These are phyloP conservation scores for Lasioglossum villosulum DNA, from an alignment of 2,888 invertebrate genomes.

Conservation along the genomic window DNA sequence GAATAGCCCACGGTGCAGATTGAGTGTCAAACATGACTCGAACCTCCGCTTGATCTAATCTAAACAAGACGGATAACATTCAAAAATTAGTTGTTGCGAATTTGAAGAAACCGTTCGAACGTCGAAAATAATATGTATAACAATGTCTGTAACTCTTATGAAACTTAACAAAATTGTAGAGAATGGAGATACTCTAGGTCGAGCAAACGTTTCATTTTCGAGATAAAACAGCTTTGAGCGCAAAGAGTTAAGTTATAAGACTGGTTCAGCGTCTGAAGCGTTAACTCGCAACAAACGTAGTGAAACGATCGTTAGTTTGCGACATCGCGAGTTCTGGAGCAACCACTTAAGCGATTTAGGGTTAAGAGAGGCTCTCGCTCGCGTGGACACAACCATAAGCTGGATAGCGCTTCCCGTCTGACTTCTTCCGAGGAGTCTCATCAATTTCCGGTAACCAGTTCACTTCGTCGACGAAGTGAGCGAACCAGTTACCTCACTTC, in stretches of 20 bases:
- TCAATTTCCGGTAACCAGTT: constrained; percentile 41
- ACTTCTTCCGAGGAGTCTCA: neutral
- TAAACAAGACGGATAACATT: too few relatives aligned
- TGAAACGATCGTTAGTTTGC: neutral
- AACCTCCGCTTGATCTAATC: too few relatives aligned
- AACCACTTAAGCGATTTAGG: neutral
- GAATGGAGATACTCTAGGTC: too few relatives aligned
- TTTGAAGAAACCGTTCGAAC: too few relatives aligned
- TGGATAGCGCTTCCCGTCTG: neutral
- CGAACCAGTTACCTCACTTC: constrained; percentile 28
- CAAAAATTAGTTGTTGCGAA: too few relatives aligned
- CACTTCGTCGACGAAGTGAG: constrained; percentile 11
- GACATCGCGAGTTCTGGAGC: neutral
- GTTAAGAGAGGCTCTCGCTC: neutral
- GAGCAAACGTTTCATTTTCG: too few relatives aligned
- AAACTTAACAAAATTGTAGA: too few relatives aligned
- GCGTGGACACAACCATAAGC: neutral
- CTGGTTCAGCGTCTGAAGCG: neutral
- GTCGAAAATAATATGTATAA: too few relatives aligned
- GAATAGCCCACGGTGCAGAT: too few relatives aligned
- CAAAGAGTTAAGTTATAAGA: neutral
- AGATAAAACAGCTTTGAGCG: too few relatives aligned
- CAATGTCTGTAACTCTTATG: too few relatives aligned
- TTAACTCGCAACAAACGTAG: neutral
- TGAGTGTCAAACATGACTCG: too few relatives aligned